These are phyloP conservation scores for Dolichotis patagonum DNA, from an alignment of 2,113 vertebrate genomes.

Conservation along the genomic window DNA sequence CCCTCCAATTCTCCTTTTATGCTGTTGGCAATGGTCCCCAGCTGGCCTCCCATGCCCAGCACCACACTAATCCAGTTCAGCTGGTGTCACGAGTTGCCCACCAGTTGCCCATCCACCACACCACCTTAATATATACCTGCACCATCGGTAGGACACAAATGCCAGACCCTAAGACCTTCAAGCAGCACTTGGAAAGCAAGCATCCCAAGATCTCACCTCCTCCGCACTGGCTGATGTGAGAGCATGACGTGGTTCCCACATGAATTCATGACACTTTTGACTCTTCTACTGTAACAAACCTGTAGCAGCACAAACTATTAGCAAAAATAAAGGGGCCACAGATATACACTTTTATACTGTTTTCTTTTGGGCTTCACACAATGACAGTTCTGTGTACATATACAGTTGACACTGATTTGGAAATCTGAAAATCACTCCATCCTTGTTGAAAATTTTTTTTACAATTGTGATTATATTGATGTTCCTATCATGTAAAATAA, in stretches of 20 bases:
- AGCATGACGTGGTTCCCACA: slow-evolving; percentile 87
- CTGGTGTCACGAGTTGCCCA: too few species aligned
- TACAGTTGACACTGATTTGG: slow-evolving; percentile 91
- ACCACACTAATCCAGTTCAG: too few species aligned
- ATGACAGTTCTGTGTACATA: slow-evolving; percentile 91
- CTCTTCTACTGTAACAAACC: slow-evolving; percentile 89
- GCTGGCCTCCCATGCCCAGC: too few species aligned
- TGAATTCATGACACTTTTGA: slow-evolving; percentile 87
- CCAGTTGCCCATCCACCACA: too few species aligned
- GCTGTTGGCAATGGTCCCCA: too few species aligned
- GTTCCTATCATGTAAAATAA: slow-evolving; percentile 93
- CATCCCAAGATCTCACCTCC: slow-evolving; percentile 91
- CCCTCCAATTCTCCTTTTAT: too few species aligned
- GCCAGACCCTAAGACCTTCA: slow-evolving; percentile 92
- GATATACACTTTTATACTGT: slow-evolving; percentile 91
- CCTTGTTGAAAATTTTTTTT: slow-evolving; percentile 90
- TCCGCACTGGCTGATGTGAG: slow-evolving; percentile 91
- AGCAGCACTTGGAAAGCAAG: slow-evolving; percentile 93
- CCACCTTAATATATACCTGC: too few species aligned
- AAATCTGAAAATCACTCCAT: slow-evolving; percentile 90
- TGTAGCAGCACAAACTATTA: slow-evolving; percentile 90
- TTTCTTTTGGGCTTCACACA: slow-evolving; percentile 89
- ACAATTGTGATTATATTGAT: slow-evolving; percentile 93
- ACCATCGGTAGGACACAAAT: slow-evolving; percentile 86
- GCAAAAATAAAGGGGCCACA: slow-evolving; percentile 91